phyloP scores from a whole-genome alignment of 2,797 vertebrate species.

The Pteronotus mesoamericanus region DNA sequence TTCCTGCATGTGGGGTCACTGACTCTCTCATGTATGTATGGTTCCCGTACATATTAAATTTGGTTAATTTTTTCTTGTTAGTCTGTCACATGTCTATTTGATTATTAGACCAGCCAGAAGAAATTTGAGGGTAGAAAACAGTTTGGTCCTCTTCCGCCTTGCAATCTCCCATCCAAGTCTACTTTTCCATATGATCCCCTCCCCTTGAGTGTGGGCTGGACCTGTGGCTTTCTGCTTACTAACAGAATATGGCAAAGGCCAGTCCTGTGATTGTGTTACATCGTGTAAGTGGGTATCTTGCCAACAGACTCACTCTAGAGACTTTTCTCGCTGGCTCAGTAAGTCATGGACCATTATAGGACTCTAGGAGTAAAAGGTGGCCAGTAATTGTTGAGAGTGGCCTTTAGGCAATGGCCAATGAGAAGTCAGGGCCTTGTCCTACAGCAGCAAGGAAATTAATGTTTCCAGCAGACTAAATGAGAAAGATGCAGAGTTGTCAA shows the following conservation, averaged over 20 bases:
- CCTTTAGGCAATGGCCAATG: background rate
- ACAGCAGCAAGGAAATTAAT: background rate
- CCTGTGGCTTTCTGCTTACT: background rate
- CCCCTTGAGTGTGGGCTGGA: too few relatives aligned
- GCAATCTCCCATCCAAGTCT: background rate
- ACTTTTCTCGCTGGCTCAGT: background rate
- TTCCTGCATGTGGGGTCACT: too few relatives aligned
- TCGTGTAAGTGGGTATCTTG: background rate
- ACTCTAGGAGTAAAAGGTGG: background rate
- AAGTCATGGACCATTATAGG: background rate
- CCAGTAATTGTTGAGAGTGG: rapidly evolving
- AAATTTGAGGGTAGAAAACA: too few relatives aligned
- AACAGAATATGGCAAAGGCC: background rate
- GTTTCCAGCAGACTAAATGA: background rate
- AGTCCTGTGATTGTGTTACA: background rate
- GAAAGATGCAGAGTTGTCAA: background rate
- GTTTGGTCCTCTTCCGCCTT: too few relatives aligned
- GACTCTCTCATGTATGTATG: too few relatives aligned
- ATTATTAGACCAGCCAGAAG: too few relatives aligned
- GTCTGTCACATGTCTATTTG: too few relatives aligned
- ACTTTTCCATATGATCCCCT: background rate
- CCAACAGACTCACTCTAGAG: background rate
- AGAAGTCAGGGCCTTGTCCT: background rate
- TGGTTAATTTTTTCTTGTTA: too few relatives aligned
- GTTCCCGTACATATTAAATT: too few relatives aligned